Conservation (phyloP, 1,140 invertebrate genomes). For the Bombus balteatus region DNA sequence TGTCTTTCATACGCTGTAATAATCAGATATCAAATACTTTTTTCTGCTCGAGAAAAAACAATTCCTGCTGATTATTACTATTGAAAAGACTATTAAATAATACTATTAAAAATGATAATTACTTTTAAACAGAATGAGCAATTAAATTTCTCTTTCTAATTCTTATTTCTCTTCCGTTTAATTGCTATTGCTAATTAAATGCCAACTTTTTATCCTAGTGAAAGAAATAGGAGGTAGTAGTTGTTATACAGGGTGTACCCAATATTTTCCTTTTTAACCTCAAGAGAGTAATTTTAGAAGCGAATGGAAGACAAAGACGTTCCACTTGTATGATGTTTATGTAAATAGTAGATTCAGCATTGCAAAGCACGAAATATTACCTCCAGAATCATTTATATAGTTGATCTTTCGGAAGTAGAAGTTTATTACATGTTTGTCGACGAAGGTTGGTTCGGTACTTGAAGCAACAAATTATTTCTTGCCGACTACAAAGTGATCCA, state of each 20-base stretch:
- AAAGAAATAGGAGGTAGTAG: too few relatives aligned
- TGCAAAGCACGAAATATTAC: not conserved
- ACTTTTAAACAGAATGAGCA: too few relatives aligned
- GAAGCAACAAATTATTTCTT: conserved; percentile 7
- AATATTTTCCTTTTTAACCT: not conserved
- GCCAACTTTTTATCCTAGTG: too few relatives aligned
- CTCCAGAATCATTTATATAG: not conserved
- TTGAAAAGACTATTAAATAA: too few relatives aligned
- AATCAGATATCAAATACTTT: not conserved
- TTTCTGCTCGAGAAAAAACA: not conserved
- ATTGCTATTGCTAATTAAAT: not conserved
- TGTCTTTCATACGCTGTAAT: not conserved
- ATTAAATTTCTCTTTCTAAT: not conserved
- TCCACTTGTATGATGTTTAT: too few relatives aligned
- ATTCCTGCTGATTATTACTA: too few relatives aligned
- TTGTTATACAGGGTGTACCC: too few relatives aligned
- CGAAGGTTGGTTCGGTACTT: not conserved
- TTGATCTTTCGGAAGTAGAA: not conserved
- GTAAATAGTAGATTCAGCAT: not conserved
- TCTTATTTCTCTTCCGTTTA: not conserved
- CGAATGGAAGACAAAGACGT: too few relatives aligned
- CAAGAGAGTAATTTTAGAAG: not conserved
- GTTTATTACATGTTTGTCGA: not conserved
- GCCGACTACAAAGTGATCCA: not conserved
- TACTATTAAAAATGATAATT: too few relatives aligned